Percentiles rank a stretch among this genome's conserved stretches.
These are phyloP conservation scores for Penaeus japonicus DNA, from an alignment of 1,140 invertebrate genomes.

Conservation along the genomic window DNA sequence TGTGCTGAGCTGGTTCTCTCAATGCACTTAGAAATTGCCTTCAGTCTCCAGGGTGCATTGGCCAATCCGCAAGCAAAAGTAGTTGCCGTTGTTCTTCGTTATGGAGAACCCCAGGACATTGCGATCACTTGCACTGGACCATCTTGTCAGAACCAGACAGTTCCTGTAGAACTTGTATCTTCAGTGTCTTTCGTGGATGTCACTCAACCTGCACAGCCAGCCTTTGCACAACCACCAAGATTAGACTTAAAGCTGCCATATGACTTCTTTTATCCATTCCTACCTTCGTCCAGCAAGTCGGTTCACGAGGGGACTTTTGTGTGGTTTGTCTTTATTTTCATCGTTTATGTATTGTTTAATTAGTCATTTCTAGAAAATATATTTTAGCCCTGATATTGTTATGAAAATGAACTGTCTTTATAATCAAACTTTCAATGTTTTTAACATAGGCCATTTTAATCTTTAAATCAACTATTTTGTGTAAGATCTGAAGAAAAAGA, in stretches of 20 bases:
- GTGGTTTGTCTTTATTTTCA: too few species aligned
- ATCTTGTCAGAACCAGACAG: background rate
- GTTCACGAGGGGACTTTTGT: too few species aligned
- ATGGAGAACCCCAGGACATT: slow-evolving; percentile 6
- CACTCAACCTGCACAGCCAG: slow-evolving; percentile 66
- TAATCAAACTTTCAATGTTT: too few species aligned
- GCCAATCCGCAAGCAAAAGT: slow-evolving; percentile 52
- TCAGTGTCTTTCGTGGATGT: slow-evolving; percentile 72
- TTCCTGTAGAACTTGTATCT: slow-evolving; percentile 23
- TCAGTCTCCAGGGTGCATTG: slow-evolving; percentile 23
- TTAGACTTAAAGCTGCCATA: slow-evolving; percentile 72
- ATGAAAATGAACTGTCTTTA: too few species aligned
- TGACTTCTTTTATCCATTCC: slow-evolving; percentile 78
- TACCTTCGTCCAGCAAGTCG: slow-evolving; percentile 15
- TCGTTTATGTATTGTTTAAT: too few species aligned
- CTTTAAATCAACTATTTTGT: too few species aligned
- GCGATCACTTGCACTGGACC: background rate
- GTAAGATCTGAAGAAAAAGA: too few species aligned
- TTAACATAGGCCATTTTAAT: too few species aligned
- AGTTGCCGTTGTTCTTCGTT: slow-evolving; percentile 39
- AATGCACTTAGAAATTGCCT: slow-evolving; percentile 32
- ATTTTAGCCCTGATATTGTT: too few species aligned
- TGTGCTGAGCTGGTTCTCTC: slow-evolving; percentile 31
- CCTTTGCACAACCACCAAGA: slow-evolving; percentile 71
- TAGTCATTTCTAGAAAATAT: too few species aligned